Base-by-base conservation (phyloP, 1,140 invertebrate species). In the Aphelinus atriplicis region DNA sequence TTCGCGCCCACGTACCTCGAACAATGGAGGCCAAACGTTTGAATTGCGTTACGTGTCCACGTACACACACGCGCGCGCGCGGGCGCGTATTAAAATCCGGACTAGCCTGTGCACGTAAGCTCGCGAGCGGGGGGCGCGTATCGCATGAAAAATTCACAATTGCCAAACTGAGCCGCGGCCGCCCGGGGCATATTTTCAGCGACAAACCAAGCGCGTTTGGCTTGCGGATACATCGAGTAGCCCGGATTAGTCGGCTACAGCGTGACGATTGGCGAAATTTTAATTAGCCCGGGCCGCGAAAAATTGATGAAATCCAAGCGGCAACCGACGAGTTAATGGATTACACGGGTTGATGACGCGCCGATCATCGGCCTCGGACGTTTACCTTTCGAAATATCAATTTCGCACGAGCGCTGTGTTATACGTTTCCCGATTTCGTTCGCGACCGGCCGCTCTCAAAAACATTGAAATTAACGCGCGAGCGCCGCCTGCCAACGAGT, bases 371-470 rank as follows among this genome's bases (percentile, higher is more conserved):
- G 26, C 26, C 70, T 47, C 51, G 26, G 43, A 63, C 50, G 58
- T 45, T 71, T 53, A 55, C 46, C 66, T 68, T 68, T 68, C 68
- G 51, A 70, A 61, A 56, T 70, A 61, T 70, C 66, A 58, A 60
- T 57, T 1, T 6, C 42, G 10, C 7, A 7, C 2, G 56, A 69
- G 7, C 43, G 56, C 43, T 47, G 46, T 3, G n/a, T 26, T 26
- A 43, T 6, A 58, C 50, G 58, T 71, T 71, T 71, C 45, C 58
- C 58, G 53, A 71, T 71, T 62, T 71, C 69, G 58, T 62, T 26
- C 26, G 26, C 26, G 26, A 26, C 26, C 5, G 50, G 60, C 69
- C 47, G 50, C 69, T 53, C 45, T 71, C 58, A 53, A 71, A 71
- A 71, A 71, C 48, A 53, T 55, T 55, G 51, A 71, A 10, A 26